phyloP scores from a whole-genome alignment of 2,797 vertebrate species.

The Meriones psammophilus region DNA sequence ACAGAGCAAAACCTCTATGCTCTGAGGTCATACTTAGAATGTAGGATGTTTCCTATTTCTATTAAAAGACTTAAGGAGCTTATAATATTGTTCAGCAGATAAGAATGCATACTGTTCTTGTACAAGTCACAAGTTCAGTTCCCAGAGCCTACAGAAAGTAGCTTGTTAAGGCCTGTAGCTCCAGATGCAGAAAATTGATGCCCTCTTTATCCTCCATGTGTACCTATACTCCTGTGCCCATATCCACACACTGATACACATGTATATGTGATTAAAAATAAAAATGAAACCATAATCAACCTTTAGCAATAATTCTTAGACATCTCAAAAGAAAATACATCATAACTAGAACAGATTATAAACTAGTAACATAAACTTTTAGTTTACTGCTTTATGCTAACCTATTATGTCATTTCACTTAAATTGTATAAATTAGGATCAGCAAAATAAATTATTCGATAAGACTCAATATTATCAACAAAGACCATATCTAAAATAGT shows the following conservation, averaged over 20 bases:
- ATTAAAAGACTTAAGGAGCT: neutral
- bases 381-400: neutral
- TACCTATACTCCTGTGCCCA: neutral
- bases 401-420: neutral
- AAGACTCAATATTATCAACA: neutral
- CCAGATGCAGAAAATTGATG: neutral
- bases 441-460: conserved; percentile 21
- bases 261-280: neutral
- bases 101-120: neutral
- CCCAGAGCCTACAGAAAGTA: neutral
- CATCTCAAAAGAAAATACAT: neutral
- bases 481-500: conserved; percentile 3
- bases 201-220: neutral
- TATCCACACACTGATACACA: neutral
- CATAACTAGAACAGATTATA: neutral
- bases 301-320: neutral
- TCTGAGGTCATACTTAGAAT: neutral
- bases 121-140: neutral
- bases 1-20: neutral
- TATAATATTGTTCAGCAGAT: neutral
- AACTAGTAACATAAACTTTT: neutral
- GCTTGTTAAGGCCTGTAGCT: neutral
- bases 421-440: neutral
- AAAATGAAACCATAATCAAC: neutral
- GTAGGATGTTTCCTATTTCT: conserved; percentile 9